Evolutionary conservation across 2,888 invertebrate genomes (phyloP), one percentile per base, ranked within the genome.

Genomic region (Sesia apiformis): DNA sequence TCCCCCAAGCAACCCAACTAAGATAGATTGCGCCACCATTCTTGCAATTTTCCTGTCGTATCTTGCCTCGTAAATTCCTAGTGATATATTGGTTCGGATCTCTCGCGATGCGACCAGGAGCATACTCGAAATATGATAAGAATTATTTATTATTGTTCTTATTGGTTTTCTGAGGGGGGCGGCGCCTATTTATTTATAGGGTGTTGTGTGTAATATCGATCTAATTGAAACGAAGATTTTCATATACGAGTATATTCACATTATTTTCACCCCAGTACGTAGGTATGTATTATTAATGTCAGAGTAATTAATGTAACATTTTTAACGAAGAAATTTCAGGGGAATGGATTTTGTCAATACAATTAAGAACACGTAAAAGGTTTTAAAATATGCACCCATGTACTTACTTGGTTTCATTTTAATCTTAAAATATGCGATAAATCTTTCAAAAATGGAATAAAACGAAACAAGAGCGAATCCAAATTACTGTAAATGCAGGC

Each of bases 41-140:
- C 94, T 95, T 94, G 94, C 95, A 95, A 95, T 95, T 94, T 95
- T 94, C 94, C 94, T 94, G 95, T 95, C 95, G 94, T 94, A 94
- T 94, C 94, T 94, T 93, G 91, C 93, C 92, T 93, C 94, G 93
- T 95, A 94, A 94, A 95, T 94, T 93, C 92, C 90, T 91, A 86
- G 93, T 94, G 94, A 94, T 93, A 93, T 94, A 94, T 94, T 92
- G 92, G 86, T 87, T 85, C 68, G 89, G 90, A 90, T 90, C 90
- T 87, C 78, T 82, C 86, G 89, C 89, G 89, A 85, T 85, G 88
- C 87, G 85, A 86, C 88, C 89, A 85, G 89, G 83, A 87, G 88
- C 87, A 89, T 87, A 88, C 89, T 89, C 89, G 87, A 89, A 89
- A 89, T 89, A 89, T 89, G 88, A 89, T 89, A 89, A 88, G 87